Conservation (phyloP, 2,113 vertebrate species). For the Ellobius talpinus region DNA sequence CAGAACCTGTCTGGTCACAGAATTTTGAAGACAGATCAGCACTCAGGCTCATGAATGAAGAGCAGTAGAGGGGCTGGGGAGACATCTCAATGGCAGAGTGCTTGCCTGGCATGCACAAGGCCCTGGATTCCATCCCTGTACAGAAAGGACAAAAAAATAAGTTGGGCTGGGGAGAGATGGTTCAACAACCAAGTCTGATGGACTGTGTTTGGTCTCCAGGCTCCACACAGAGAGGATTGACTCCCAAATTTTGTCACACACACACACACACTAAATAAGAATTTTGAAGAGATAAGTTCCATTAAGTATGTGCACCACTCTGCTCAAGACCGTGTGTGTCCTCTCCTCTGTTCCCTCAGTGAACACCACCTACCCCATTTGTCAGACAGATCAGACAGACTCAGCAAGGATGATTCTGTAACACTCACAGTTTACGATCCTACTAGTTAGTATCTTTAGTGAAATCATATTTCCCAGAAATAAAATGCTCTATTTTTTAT, state of each 20-base stretch:
- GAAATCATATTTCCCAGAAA: background rate
- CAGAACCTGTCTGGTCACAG: no score
- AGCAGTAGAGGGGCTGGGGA: background rate
- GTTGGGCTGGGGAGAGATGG: background rate
- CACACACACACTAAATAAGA: no score
- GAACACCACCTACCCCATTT: background rate
- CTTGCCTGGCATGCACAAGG: no score
- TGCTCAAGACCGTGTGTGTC: background rate
- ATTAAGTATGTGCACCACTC: background rate
- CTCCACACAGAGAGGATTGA: background rate
- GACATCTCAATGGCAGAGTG: rapidly evolving
- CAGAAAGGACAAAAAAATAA: background rate
- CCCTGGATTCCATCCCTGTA: background rate
- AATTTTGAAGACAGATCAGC: background rate
- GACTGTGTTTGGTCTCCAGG: background rate
- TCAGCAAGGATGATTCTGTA: background rate
- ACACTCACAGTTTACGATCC: background rate
- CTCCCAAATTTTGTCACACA: background rate
- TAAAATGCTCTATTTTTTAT: background rate
- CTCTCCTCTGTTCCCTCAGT: background rate
- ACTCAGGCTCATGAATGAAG: no score
- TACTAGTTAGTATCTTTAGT: background rate
- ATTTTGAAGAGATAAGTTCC: no score
- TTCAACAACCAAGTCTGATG: background rate
- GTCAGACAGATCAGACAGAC: background rate